Evolutionary conservation across 2,797 vertebrate species (phyloP).

Genomic region (Glyptemys insculpta): DNA sequence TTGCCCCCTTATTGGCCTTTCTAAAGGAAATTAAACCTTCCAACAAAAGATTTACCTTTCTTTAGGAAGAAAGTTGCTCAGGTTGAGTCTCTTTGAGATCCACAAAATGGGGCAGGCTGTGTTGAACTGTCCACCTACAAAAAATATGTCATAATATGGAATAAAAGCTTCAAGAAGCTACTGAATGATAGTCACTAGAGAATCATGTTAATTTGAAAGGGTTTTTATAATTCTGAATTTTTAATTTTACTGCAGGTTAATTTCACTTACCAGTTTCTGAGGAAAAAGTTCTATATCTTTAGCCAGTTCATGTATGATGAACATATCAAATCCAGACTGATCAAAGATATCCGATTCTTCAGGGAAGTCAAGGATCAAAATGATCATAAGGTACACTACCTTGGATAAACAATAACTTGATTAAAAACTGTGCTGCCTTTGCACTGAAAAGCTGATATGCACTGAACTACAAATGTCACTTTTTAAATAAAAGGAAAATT

Average conservation of each 20-base stretch:
- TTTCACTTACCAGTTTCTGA: slow-evolving; percentile 98
- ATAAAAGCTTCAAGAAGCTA: background rate
- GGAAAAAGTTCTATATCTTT: slow-evolving; percentile 99
- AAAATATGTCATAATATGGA: background rate
- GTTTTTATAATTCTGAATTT: slow-evolving; percentile 18
- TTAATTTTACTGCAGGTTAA: slow-evolving; percentile 87
- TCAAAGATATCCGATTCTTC: slow-evolving; percentile 99
- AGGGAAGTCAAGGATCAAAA: slow-evolving; percentile 98
- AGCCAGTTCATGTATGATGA: slow-evolving; percentile 99
- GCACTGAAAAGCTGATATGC: background rate
- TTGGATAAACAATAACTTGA: background rate
- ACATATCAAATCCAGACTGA: slow-evolving; percentile 98
- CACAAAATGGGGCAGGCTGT: background rate
- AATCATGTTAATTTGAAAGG: background rate
- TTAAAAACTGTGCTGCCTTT: background rate
- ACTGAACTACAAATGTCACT: background rate
- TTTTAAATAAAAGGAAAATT: background rate
- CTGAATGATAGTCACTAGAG: background rate
- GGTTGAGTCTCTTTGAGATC: background rate
- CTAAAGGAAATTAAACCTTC: background rate
- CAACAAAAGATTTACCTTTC: background rate
- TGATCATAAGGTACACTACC: slow-evolving; percentile 92
- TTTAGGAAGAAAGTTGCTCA: background rate
- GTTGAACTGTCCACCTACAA: background rate
- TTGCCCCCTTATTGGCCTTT: background rate